phyloP scores from a whole-genome alignment of 2,888 invertebrate species.

The Fragum sueziense region DNA sequence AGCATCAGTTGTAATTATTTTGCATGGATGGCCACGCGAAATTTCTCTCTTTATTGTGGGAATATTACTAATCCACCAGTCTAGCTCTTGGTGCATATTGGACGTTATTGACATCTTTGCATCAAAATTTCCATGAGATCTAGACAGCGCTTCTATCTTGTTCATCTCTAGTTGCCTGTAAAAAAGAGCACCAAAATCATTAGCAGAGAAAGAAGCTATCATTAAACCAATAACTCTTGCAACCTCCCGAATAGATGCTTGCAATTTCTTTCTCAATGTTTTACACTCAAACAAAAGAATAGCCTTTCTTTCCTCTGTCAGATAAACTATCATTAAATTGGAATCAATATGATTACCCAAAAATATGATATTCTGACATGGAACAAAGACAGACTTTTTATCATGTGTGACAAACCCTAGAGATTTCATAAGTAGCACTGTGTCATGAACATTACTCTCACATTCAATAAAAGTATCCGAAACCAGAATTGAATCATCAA shows the following conservation, averaged over 20 bases:
- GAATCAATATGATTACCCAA: conserved; percentile 56
- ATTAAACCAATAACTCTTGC: conserved; percentile 25
- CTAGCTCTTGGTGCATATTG: not conserved
- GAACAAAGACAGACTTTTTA: conserved; percentile 39
- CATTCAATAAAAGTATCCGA: not conserved
- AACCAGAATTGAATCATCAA: not conserved
- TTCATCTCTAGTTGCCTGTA: conserved; percentile 24
- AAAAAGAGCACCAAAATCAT: conserved; percentile 16
- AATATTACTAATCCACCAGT: conserved; percentile 3
- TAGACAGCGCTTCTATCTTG: not conserved
- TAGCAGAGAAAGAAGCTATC: conserved; percentile 31
- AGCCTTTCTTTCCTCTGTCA: conserved; percentile 27
- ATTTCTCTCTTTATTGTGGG: not conserved
- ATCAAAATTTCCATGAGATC: not conserved
- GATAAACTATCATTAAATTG: conserved; percentile 44
- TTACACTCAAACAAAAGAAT: not conserved
- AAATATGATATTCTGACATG: conserved; percentile 33
- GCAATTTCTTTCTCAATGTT: not conserved
- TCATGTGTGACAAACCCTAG: no score
- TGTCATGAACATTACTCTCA: not conserved
- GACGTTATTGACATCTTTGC: not conserved
- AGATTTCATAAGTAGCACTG: not conserved
- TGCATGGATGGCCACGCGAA: not conserved
- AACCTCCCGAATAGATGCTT: conserved; percentile 8
- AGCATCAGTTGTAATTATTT: conserved; percentile 14